Base-by-base conservation (phyloP, 1,140 invertebrate genomes). In the Paralvinella palmiformis region DNA sequence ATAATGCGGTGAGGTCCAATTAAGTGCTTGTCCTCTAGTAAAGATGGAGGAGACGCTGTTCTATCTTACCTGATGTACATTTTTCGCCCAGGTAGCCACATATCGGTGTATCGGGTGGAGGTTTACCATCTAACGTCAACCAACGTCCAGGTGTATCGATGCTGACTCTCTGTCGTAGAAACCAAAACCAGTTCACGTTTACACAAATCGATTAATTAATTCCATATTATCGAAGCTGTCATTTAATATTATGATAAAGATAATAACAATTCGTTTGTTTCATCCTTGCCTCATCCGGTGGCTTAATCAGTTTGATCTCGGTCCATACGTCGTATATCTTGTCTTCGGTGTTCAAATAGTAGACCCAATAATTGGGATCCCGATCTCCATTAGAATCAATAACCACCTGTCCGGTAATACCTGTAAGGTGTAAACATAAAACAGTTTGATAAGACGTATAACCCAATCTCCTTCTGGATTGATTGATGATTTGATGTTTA, bases 311-410 rank as follows among this genome's bases (percentile, higher is more conserved):
- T 32, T 32, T 32, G 6, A 57, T 36, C n/a, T 57, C 55, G 6
- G 33, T 36, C 55, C 55, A 57, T 20, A 57, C 55, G 10, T 57
- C 7, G 29, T 32, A 57, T 4, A 4, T 31, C 20, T 36, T 27
- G 27, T 6, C 55, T 7, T 32, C 33, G 0, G 91, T 89, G 78
- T 95, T 87, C 88, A 95, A 91, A 72, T 95, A 91, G 3, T 94
- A 81, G 1, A 96, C 79, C 0, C 92, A 91, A 76, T 95, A 96
- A 48, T 94, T 92, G 1, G 91, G 90, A 64, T 91, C 88, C n/a
- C 93, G 84, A 74, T 96, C 92, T 0, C 93, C 93, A 78, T 95
- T 94, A 0, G 83, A 81, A 75, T 96, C 90, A 66, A 96, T 95
- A 58, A 88, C 89, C 1, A 96, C 92, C 67, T 90, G 89, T 0